Evolutionary conservation across 2,888 invertebrate genomes (phyloP).

Genomic region (Brachyopa scutellaris): DNA sequence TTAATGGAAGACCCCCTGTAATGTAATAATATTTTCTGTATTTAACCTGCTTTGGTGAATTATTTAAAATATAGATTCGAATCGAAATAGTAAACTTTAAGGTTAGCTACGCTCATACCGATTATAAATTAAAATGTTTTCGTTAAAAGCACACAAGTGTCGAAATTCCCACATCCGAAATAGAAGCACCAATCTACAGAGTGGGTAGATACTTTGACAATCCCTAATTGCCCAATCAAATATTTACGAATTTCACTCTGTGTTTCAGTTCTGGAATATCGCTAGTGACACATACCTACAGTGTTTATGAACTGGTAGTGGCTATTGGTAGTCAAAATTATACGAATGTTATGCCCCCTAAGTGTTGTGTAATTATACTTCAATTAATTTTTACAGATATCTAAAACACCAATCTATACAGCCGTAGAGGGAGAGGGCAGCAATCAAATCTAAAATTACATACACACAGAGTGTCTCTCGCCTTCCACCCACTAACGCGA

Average conservation of each 20-base stretch:
- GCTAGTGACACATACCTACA: neutral
- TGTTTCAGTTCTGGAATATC: neutral
- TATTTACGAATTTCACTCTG: slow-evolving; percentile 55
- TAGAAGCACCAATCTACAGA: slow-evolving; percentile 39
- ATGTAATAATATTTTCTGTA: too few species aligned
- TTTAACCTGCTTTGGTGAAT: too few species aligned
- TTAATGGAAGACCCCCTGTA: too few species aligned
- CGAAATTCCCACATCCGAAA: slow-evolving; percentile 59
- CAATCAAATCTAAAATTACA: slow-evolving; percentile 55
- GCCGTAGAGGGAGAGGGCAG: neutral
- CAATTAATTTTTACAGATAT: slow-evolving; percentile 69
- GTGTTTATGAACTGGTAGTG: neutral
- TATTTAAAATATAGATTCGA: too few species aligned
- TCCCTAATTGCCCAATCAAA: slow-evolving; percentile 70
- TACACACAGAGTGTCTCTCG: neutral
- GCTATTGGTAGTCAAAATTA: slow-evolving; percentile 42
- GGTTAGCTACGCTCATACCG: too few species aligned
- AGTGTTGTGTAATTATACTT: slow-evolving; percentile 69
- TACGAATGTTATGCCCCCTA: slow-evolving; percentile 52
- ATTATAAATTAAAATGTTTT: slow-evolving; percentile 5
- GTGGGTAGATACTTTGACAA: slow-evolving; percentile 53
- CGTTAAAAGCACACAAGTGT: slow-evolving; percentile 53
- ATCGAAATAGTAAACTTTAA: too few species aligned
- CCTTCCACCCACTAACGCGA: neutral
- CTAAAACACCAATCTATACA: slow-evolving; percentile 66